Percentiles rank a stretch among this genome's conserved stretches.
Evolutionary conservation across 2,888 invertebrate species (phyloP).

Genomic region (Drosophila lutescens): DNA sequence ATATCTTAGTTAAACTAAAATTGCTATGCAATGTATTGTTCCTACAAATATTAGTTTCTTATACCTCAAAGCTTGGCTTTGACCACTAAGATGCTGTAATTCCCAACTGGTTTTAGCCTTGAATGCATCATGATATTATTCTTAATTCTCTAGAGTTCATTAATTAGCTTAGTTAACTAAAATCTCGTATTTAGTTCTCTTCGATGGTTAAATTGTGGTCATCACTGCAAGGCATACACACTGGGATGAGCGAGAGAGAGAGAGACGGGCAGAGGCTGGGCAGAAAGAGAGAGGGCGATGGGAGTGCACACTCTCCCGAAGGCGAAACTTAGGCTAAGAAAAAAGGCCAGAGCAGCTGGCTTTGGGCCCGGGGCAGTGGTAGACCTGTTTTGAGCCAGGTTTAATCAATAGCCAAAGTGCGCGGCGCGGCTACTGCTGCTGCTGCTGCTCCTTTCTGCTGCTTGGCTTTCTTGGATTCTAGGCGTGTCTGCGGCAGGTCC

Average conservation of each 20-base stretch:
- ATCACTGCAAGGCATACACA: slow-evolving; percentile 45
- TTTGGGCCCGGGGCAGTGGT: slow-evolving; percentile 38
- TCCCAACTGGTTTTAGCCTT: background rate
- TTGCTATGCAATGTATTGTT: too few species aligned
- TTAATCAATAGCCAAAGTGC: slow-evolving; percentile 72
- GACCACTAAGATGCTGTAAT: background rate
- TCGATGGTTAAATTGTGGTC: slow-evolving; percentile 41
- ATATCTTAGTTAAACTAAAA: too few species aligned
- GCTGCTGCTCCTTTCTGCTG: slow-evolving; percentile 37
- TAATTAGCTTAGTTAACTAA: too few species aligned
- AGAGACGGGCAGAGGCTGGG: slow-evolving; percentile 2
- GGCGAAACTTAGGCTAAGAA: slow-evolving; percentile 24
- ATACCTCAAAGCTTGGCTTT: background rate
- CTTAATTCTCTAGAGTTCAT: too few species aligned
- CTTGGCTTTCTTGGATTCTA: slow-evolving; percentile 66
- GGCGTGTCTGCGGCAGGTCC: slow-evolving; percentile 78
- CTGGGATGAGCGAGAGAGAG: slow-evolving; percentile 11
- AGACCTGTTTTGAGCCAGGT: slow-evolving; percentile 78
- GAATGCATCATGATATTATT: background rate
- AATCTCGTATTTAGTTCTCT: background rate
- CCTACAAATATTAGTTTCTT: too few species aligned
- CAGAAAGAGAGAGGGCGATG: slow-evolving; percentile 32
- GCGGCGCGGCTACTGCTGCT: slow-evolving; percentile 29
- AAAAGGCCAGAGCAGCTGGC: slow-evolving; percentile 15
- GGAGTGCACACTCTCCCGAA: slow-evolving; percentile 47